These are phyloP conservation scores for Lepisosteus osseus DNA, from an alignment of 2,113 vertebrate genomes.

Conservation along the genomic window DNA sequence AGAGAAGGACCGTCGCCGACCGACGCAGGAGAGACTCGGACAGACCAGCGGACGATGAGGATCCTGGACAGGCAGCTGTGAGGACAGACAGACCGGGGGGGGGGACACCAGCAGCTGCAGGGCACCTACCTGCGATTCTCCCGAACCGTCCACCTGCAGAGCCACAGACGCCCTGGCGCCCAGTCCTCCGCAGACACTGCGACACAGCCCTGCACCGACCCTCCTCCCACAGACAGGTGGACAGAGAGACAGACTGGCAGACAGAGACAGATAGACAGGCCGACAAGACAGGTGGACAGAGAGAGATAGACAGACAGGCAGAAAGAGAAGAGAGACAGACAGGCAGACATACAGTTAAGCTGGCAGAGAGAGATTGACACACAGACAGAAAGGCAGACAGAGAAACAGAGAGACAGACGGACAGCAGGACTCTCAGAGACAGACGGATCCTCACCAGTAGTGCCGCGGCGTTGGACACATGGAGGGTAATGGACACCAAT, in stretches of 20 bases:
- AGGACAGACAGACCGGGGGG: neutral
- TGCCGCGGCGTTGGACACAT: slow-evolving; percentile 11
- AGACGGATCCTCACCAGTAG: neutral
- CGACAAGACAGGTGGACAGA: neutral
- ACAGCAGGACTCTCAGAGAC: neutral
- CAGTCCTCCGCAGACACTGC: neutral
- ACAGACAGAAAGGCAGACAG: neutral
- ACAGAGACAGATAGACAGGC: too few relatives aligned
- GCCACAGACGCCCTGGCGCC: neutral
- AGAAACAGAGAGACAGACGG: neutral
- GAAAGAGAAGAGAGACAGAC: neutral
- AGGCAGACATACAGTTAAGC: slow-evolving; percentile 6
- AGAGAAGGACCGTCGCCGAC: too few relatives aligned
- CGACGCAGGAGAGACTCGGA: too few relatives aligned
- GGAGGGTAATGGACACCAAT: slow-evolving; percentile 23
- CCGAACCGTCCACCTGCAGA: neutral
- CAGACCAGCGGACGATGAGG: too few relatives aligned
- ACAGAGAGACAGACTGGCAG: neutral
- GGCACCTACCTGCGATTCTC: neutral
- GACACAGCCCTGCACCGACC: neutral
- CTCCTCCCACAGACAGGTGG: neutral
- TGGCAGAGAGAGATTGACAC: neutral
- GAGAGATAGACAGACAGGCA: neutral
- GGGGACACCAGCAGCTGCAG: neutral
- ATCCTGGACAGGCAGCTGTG: too few relatives aligned